A percentile compares a stretch with the other conserved stretches of the same genome.
Conservation (phyloP, 1,140 invertebrate genomes). For the Amyelois transitella region DNA sequence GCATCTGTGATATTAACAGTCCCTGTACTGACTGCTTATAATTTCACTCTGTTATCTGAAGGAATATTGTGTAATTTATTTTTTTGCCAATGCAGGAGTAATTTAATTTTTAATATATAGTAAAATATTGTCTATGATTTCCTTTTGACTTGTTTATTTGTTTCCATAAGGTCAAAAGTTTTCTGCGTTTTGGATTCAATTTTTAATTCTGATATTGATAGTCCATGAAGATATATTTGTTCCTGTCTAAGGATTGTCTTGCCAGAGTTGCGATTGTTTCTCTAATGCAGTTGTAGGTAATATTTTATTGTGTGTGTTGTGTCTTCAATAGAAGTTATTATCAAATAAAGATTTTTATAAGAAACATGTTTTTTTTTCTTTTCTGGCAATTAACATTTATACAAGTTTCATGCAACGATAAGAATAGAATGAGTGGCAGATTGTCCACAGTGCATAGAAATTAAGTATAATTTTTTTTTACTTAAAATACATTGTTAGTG, state of each 20-base stretch:
- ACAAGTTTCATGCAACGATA: too few species aligned
- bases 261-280: neutral
- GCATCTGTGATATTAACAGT: constrained; percentile 68
- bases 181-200: neutral
- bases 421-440: too few species aligned
- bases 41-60: constrained; percentile 28
- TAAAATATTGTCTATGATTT: constrained; percentile 16
- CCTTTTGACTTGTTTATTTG: constrained; percentile 51
- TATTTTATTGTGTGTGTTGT: constrained; percentile 15
- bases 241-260: constrained; percentile 30
- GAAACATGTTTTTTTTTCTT: constrained; percentile 5
- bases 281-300: constrained; percentile 12
- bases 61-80: constrained; percentile 5
- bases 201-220: neutral
- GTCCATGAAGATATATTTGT: constrained; percentile 35
- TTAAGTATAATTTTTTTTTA: too few species aligned
- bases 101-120: constrained; percentile 10
- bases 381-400: too few species aligned
- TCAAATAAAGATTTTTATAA: constrained; percentile 19
- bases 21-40: constrained; percentile 48
- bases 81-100: constrained; percentile 4
- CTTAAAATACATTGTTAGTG: too few species aligned
- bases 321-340: constrained; percentile 17
- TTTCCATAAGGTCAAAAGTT: constrained; percentile 46
- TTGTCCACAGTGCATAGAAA: too few species aligned